Evolutionary conservation across 2,797 vertebrate species (phyloP).

Genomic region (Callimico goeldii): DNA sequence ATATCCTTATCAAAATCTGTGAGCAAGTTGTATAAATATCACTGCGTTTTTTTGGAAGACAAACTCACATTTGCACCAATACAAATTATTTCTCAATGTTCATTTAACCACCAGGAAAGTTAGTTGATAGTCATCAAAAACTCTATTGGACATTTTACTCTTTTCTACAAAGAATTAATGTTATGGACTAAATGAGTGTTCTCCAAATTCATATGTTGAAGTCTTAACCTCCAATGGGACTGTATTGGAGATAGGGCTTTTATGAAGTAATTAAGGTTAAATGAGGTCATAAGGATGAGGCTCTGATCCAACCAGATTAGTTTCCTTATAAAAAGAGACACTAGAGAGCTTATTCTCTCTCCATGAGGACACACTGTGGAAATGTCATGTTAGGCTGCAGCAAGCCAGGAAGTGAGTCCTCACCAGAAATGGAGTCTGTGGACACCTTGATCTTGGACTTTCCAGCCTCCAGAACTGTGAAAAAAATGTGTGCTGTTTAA

Average conservation of each 20-base stretch:
- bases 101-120: constrained; percentile 71
- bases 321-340: not conserved
- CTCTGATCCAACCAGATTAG: not conserved
- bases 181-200: not conserved
- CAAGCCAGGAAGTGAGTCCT: not conserved
- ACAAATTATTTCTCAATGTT: constrained; percentile 69
- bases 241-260: not conserved
- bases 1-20: not conserved
- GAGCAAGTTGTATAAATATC: constrained; percentile 40
- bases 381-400: not conserved
- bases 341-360: not conserved
- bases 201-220: not conserved
- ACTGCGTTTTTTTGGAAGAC: constrained; percentile 62
- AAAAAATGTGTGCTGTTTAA: not conserved
- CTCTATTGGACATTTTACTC: constrained; percentile 59
- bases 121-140: constrained; percentile 70
- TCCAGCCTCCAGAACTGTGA: not conserved
- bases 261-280: not conserved
- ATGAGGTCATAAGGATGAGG: not conserved
- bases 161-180: constrained; percentile 69
- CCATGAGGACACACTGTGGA: not conserved
- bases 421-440: not conserved
- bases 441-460: not conserved
- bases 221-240: not conserved
- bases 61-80: constrained; percentile 71